Evolutionary conservation across 2,113 vertebrate species (phyloP).

Genomic region (Erythrolamprus reginae): DNA sequence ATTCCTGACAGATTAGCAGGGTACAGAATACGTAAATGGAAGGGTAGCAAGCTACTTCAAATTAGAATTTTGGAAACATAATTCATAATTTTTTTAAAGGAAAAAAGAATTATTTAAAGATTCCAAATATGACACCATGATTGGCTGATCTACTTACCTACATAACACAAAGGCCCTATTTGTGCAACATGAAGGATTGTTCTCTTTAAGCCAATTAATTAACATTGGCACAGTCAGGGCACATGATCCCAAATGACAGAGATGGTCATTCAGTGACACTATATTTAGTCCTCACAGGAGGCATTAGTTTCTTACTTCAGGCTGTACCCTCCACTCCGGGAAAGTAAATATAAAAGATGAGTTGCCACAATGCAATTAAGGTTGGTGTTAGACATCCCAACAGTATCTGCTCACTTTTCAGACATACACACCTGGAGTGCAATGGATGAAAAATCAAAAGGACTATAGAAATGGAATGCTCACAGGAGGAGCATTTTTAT

Average conservation of each 20-base stretch:
- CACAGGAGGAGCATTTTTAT: not conserved
- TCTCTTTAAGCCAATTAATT: not conserved
- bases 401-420: not conserved
- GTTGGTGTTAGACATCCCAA: not conserved
- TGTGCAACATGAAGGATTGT: not conserved
- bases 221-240: not conserved
- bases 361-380: not conserved
- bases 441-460: not conserved
- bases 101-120: not conserved
- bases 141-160: constrained; percentile 41
- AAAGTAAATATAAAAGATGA: not conserved
- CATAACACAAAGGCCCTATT: constrained; percentile 22
- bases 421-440: not conserved
- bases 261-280: not conserved
- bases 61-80: not conserved
- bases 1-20: not conserved
- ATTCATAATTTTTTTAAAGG: not conserved
- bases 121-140: constrained; percentile 57
- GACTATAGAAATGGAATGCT: not conserved
- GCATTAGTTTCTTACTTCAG: not conserved
- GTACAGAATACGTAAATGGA: not conserved
- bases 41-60: not conserved
- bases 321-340: not conserved
- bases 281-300: not conserved
- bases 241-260: not conserved